Percentiles rank a stretch among this genome's conserved stretches.
phyloP scores from a whole-genome alignment of 2,113 vertebrate genomes.

The Cavia porcellus region DNA sequence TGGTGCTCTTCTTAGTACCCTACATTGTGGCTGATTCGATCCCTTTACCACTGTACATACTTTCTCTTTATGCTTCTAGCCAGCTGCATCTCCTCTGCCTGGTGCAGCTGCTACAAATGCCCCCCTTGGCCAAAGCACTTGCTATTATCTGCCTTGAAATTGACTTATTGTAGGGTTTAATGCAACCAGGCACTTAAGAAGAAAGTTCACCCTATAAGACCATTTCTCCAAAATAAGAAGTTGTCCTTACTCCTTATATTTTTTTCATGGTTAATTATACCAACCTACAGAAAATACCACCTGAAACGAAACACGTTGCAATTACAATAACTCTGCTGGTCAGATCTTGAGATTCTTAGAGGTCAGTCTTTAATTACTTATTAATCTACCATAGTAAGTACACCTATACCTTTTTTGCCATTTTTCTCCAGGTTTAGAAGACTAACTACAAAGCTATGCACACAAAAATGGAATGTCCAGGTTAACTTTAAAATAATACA shows the following conservation, averaged over 20 bases:
- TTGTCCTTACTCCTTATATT: neutral
- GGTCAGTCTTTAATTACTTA: neutral
- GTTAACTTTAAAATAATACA: constrained; percentile 26
- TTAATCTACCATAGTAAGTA: neutral
- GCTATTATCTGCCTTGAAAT: neutral
- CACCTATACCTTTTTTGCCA: neutral
- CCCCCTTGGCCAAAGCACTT: neutral
- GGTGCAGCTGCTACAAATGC: neutral
- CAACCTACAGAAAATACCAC: neutral
- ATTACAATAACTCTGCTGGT: neutral
- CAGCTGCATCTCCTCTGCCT: neutral
- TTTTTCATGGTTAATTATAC: neutral
- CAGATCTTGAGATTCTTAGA: neutral
- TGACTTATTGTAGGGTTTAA: neutral
- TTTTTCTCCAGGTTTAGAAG: constrained; percentile 25
- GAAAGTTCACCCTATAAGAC: neutral
- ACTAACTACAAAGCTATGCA: neutral
- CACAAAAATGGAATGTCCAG: neutral
- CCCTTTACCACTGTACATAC: constrained; percentile 25
- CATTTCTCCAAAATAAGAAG: constrained; percentile 28
- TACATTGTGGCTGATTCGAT: neutral
- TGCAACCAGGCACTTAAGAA: constrained; percentile 42
- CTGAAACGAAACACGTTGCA: neutral
- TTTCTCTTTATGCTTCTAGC: neutral
- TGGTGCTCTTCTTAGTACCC: neutral